Percentiles rank a stretch among this genome's conserved stretches.
Conservation (phyloP, 2,888 invertebrate genomes). For the Calameuta pallipes region DNA sequence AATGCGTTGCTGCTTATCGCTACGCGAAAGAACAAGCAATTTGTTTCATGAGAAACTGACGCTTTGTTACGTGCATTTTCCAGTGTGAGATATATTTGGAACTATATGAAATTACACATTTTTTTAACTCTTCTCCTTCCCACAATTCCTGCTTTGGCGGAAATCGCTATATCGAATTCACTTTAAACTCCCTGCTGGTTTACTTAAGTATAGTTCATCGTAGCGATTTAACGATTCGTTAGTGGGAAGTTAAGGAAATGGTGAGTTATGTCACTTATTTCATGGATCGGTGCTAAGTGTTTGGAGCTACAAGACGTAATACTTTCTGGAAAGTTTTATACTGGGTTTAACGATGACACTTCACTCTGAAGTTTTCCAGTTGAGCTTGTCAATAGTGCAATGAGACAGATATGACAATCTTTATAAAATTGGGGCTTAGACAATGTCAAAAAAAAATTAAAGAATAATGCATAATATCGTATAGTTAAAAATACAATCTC, state of each 20-base stretch:
- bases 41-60: not conserved
- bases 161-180: not conserved
- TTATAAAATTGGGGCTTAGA: not conserved
- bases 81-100: not conserved
- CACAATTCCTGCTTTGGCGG: not conserved
- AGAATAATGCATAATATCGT: not conserved
- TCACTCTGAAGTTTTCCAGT: slow-evolving; percentile 6
- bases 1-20: not conserved
- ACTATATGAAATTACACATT: not conserved
- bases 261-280: slow-evolving; percentile 27
- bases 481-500: not conserved
- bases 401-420: not conserved
- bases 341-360: slow-evolving; percentile 22
- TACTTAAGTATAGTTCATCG: not conserved
- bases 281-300: slow-evolving; percentile 26
- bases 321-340: slow-evolving; percentile 35
- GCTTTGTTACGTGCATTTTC: not conserved
- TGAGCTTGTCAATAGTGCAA: slow-evolving; percentile 8
- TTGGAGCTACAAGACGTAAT: slow-evolving; percentile 29
- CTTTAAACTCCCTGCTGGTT: not conserved
- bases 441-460: not conserved
- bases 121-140: not conserved
- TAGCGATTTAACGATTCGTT: not conserved
- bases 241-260: slow-evolving; percentile 10
- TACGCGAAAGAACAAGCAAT: not conserved